These are phyloP conservation scores for Lethenteron camtschaticum DNA, from an alignment of 2,113 vertebrate species.

Conservation along the genomic window DNA sequence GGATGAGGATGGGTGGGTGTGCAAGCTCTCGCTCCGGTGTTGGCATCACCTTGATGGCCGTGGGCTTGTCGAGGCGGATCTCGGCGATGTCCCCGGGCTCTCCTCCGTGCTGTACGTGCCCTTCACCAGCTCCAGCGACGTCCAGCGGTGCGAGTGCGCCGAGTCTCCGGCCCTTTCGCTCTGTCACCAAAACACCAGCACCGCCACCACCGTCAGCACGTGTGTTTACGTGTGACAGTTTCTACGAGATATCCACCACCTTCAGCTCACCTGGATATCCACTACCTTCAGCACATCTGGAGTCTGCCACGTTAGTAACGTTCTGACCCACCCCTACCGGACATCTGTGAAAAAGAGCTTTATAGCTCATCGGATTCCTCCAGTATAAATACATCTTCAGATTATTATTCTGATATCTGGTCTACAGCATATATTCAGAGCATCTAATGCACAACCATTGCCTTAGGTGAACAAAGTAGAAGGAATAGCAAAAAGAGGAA, in stretches of 20 bases:
- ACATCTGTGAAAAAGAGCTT: no score
- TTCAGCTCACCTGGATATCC: background rate
- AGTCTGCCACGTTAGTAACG: no score
- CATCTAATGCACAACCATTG: no score
- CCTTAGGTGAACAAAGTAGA: no score
- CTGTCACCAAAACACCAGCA: constrained; percentile 17
- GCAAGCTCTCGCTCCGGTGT: constrained; percentile 10
- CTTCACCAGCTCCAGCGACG: constrained; percentile 82
- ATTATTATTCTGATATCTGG: no score
- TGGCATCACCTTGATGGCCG: constrained; percentile 58
- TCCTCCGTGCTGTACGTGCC: constrained; percentile 83
- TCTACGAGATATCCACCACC: background rate
- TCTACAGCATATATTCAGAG: no score
- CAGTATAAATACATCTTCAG: no score
- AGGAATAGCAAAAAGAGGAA: no score
- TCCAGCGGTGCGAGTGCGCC: constrained; percentile 86
- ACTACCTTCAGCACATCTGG: background rate
- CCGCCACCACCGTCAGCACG: background rate
- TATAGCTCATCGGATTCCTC: no score
- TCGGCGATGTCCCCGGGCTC: constrained; percentile 84
- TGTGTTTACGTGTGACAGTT: background rate
- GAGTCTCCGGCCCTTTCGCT: constrained; percentile 84
- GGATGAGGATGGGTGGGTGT: no score
- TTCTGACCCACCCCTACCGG: no score
- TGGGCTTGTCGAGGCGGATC: constrained; percentile 84